Evolutionary conservation across 2,113 vertebrate species (phyloP).

Genomic region (Meriones unguiculatus): DNA sequence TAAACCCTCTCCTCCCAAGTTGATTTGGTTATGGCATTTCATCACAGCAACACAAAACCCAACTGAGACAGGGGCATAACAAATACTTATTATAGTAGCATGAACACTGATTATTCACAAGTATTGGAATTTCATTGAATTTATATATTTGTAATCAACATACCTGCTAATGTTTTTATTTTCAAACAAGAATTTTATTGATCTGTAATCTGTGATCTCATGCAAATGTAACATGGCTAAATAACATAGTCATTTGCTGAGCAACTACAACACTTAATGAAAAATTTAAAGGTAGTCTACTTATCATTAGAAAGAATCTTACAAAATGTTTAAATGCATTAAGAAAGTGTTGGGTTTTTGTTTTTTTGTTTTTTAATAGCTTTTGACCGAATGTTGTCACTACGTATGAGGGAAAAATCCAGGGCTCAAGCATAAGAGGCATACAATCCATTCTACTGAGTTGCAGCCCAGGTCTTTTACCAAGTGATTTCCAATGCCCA

Average conservation of each 20-base stretch:
- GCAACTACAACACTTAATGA: not conserved
- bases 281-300: not conserved
- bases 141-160: not conserved
- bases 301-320: not conserved
- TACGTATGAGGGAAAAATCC: not conserved
- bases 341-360: not conserved
- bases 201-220: not conserved
- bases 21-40: not conserved
- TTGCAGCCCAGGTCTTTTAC: not conserved
- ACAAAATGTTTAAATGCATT: not conserved
- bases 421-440: not conserved
- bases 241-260: not conserved
- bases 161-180: not conserved
- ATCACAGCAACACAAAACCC: not conserved
- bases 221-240: conserved; percentile 55
- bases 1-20: not conserved
- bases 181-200: not conserved
- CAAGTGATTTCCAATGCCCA: conserved; percentile 8
- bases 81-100: not conserved
- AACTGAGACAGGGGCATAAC: not conserved
- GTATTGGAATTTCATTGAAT: not conserved
- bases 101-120: not conserved
- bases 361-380: not conserved
- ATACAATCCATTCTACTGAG: not conserved
- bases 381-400: not conserved